phyloP scores from a whole-genome alignment of 2,888 invertebrate genomes.

The Athripsodes cinereus region DNA sequence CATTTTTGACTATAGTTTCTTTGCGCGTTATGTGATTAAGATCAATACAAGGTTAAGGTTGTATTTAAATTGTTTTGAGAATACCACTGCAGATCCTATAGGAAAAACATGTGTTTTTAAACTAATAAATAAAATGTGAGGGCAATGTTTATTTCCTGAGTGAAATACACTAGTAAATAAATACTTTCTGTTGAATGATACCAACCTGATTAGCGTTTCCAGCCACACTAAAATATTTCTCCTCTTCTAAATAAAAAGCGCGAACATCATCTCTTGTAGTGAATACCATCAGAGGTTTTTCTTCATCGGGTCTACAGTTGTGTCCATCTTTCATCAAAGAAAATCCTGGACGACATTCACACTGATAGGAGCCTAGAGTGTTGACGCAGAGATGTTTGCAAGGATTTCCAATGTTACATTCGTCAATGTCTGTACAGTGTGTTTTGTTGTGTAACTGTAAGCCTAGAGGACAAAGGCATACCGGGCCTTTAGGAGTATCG shows the following conservation, averaged over 20 bases:
- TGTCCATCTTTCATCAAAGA: constrained; percentile 45
- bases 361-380: constrained; percentile 51
- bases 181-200: too few species aligned
- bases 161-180: too few species aligned
- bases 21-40: too few species aligned
- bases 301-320: constrained; percentile 35
- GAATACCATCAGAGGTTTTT: constrained; percentile 64
- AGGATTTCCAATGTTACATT: constrained; percentile 55
- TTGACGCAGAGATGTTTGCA: constrained; percentile 69
- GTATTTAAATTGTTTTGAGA: too few species aligned
- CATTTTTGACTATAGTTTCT: too few species aligned
- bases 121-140: too few species aligned
- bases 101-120: too few species aligned
- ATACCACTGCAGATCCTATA: too few species aligned
- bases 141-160: too few species aligned
- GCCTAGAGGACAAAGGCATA: constrained; percentile 54
- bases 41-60: neutral
- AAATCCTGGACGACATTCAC: constrained; percentile 59
- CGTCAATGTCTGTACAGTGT: constrained; percentile 56
- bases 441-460: constrained; percentile 36
- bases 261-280: constrained; percentile 60
- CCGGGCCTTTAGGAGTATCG: constrained; percentile 38
- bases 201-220: constrained; percentile 48
- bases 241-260: constrained; percentile 54
- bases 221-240: constrained; percentile 43